Base-by-base conservation (phyloP, 2,888 invertebrate species). In the Globia sparganii region DNA sequence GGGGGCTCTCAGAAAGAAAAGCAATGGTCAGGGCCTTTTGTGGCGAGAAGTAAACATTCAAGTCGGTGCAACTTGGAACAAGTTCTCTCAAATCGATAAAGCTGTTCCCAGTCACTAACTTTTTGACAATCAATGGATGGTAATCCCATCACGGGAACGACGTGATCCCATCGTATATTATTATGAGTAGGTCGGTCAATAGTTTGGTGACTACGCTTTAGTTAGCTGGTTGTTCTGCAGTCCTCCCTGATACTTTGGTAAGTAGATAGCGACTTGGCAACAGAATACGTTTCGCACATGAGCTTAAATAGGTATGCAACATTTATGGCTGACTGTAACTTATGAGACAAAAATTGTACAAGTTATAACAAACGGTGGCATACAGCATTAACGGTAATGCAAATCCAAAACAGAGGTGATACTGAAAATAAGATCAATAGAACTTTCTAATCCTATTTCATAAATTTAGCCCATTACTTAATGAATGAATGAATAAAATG, bases 221-320 rank as follows among this genome's bases (percentile, higher is more conserved):
- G n/a, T 4, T 15, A n/a, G 31, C 31, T 31, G 28, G 4, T 1
- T 37, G 18, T 62, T 46, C n/a, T n/a, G 25, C 25, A 59, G 49
- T 40, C 25, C 34, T 28, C 53, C 9, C n/a, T 31, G 28, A 21
- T 28, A 37, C 21, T 31, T 40, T 34, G 43, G 28, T 75, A 49
- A 25, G 37, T n/a, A 28, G 28, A 21, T 75, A 15, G 18, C 8
- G 53, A 73, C n/a, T 72, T 78, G 65, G 73, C 73, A 80, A 53
- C 53, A 11, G 46, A 65, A 49, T 59, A 40, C 15, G 46, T 64
- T 80, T 31, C 58, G 18, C 21, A 40, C 49, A 59, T 72, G 4
- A 58, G 46, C 21, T 58, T 75, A 65, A 28, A 46, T 46, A 58
- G 70, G 6, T 61, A 28, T 21, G 18, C 40, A 13, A 43, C n/a